phyloP scores from a whole-genome alignment of 2,113 vertebrate genomes.

The Petrocephalus microphthalmus region DNA sequence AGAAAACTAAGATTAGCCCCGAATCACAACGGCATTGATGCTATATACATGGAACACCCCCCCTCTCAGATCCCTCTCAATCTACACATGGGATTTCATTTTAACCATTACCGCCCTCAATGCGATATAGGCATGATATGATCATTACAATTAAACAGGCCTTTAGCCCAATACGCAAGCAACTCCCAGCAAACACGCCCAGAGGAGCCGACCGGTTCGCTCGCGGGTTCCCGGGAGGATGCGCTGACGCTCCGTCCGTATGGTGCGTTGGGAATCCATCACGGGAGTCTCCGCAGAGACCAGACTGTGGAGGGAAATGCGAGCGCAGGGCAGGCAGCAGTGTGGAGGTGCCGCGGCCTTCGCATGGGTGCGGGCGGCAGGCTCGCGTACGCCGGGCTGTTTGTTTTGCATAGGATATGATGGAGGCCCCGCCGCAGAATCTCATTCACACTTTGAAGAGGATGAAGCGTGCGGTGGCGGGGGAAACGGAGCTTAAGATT shows the following conservation, averaged over 20 bases:
- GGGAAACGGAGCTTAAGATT: background rate
- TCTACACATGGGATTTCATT: background rate
- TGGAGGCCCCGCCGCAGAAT: background rate
- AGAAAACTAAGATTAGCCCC: background rate
- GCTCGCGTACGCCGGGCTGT: background rate
- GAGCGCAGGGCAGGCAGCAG: slow-evolving; percentile 23
- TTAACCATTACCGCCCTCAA: background rate
- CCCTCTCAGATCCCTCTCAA: too few species aligned
- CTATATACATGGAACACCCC: too few species aligned
- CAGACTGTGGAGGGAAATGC: background rate
- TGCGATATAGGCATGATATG: background rate
- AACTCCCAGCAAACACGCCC: background rate
- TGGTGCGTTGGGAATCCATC: background rate
- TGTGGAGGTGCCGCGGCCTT: slow-evolving; percentile 28
- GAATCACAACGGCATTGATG: background rate
- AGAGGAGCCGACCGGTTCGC: background rate
- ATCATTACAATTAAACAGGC: background rate
- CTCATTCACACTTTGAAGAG: background rate
- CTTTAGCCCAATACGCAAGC: too few species aligned
- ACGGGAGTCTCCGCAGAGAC: background rate
- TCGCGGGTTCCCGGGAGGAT: background rate
- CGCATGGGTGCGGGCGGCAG: background rate
- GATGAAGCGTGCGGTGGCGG: background rate
- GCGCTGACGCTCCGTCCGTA: background rate
- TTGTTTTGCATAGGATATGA: slow-evolving; percentile 33